Conservation (phyloP, 2,888 invertebrate species). For the Tachina fera region DNA sequence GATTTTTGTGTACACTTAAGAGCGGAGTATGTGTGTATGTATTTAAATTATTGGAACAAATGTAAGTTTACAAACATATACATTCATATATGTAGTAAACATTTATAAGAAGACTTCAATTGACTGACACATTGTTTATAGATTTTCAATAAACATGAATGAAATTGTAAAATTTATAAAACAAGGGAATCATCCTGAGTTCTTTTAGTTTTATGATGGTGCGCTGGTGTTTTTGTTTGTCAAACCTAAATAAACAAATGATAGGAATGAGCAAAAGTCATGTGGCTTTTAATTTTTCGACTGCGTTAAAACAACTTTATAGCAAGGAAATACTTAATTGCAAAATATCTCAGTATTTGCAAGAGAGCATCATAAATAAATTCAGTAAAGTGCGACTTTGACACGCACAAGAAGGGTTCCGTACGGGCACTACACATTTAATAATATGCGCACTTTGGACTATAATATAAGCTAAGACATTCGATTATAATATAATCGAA, state of each 20-base stretch:
- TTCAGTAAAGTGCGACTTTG: too few relatives aligned
- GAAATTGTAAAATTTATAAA: not conserved
- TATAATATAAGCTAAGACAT: too few relatives aligned
- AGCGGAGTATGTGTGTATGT: not conserved
- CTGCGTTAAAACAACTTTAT: not conserved
- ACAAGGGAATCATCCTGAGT: not conserved
- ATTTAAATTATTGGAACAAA: not conserved
- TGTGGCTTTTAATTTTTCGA: constrained; percentile 41
- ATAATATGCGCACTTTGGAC: too few relatives aligned
- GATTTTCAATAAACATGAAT: constrained; percentile 35
- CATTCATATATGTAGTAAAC: not conserved
- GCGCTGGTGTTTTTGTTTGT: constrained; percentile 50
- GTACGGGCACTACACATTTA: too few relatives aligned
- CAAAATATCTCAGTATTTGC: not conserved
- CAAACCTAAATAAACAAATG: constrained; percentile 58
- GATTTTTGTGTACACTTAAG: not conserved
- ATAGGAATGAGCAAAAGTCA: constrained; percentile 3
- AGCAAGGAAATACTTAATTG: constrained; percentile 74
- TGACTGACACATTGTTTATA: constrained; percentile 57
- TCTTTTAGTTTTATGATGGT: not conserved
- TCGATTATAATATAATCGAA: too few relatives aligned
- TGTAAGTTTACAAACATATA: too few relatives aligned
- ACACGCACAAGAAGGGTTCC: too few relatives aligned
- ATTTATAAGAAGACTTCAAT: constrained; percentile 35
- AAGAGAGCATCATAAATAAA: too few relatives aligned